Evolutionary conservation across 2,797 vertebrate species (phyloP), one percentile per base, ranked within the genome.

Genomic region (Lepilemur septentrionalis): DNA sequence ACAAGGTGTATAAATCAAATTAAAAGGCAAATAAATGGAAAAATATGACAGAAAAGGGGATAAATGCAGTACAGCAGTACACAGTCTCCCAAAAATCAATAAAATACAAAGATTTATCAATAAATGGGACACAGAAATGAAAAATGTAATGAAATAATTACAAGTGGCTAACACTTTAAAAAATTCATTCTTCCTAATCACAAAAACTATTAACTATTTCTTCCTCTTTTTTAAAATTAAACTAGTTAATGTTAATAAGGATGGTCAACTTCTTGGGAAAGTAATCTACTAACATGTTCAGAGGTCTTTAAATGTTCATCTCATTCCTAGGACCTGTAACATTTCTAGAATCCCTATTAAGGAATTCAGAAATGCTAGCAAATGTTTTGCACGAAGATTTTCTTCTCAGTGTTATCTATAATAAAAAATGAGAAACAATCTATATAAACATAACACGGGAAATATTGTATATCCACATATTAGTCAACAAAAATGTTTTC

Each of bases 181-280:
- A 89, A 75, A 55, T 52, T 30, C n/a, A 67, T 50, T 79, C 72
- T 69, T 82, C 70, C 59, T 84, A 52, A 69, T 75, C 41, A 61
- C 63, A 76, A 95, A 87, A 43, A 83, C 18, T 20, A 69, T 67
- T 73, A 82, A 72, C 38, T 73, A 67, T 52, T 91, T 80, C 48
- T 81, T 83, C 22, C 15, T 69, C 25, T 87, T 67, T 79, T 91
- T 25, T 95, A 96, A 93, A 96, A 92, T 87, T 92, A 91, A 91
- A 93, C n/a, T 48, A 88, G 43, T 63, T 82, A 87, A 86, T 67
- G 17, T 89, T 93, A 93, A 79, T 61, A 46, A 89, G 23, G 48
- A 81, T 67, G 20, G 43, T 50, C 80, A 91, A 59, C 25, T 75
- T 89, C 92, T 79, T 32, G 79, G 46, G 22, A 61, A 86, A 75